Conservation (phyloP, 2,888 invertebrate genomes). For the Lutraria lutraria region DNA sequence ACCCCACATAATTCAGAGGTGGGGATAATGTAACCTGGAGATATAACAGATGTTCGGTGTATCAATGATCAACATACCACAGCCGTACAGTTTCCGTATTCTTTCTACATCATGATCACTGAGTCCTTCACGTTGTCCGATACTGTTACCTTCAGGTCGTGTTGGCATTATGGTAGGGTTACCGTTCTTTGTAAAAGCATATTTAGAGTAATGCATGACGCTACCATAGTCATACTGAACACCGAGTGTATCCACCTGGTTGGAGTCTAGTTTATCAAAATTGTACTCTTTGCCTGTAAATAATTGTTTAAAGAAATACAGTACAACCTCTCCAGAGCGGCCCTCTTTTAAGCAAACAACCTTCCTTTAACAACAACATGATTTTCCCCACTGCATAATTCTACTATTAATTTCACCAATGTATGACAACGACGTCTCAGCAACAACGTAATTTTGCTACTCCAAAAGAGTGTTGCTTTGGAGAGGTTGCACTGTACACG, state of each 20-base stretch:
- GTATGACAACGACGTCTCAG: too few species aligned
- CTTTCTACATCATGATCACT: slow-evolving; percentile 70
- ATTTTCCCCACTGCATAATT: too few species aligned
- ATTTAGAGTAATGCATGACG: slow-evolving; percentile 78
- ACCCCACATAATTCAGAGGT: too few species aligned
- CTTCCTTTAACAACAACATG: too few species aligned
- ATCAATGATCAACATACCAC: slow-evolving; percentile 45
- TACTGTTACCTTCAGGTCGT: slow-evolving; percentile 64
- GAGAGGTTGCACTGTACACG: too few species aligned
- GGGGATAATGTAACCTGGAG: too few species aligned
- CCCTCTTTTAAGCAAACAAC: too few species aligned
- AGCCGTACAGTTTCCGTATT: slow-evolving; percentile 73
- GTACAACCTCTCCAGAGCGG: too few species aligned
- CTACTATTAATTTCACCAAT: too few species aligned
- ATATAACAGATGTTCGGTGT: too few species aligned
- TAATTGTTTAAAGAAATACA: neutral
- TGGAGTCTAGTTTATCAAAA: slow-evolving; percentile 71
- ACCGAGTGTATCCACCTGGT: slow-evolving; percentile 73
- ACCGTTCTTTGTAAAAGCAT: slow-evolving; percentile 76
- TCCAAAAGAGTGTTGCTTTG: too few species aligned
- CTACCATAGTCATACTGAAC: slow-evolving; percentile 78
- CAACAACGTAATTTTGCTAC: too few species aligned
- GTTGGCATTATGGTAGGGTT: slow-evolving; percentile 75
- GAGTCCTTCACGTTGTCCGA: slow-evolving; percentile 74
- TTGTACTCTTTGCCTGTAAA: slow-evolving; percentile 73